Evolutionary conservation across 2,797 vertebrate genomes (phyloP), one percentile per base, ranked within the genome.

Genomic region (Mormyrus hasselquistii): DNA sequence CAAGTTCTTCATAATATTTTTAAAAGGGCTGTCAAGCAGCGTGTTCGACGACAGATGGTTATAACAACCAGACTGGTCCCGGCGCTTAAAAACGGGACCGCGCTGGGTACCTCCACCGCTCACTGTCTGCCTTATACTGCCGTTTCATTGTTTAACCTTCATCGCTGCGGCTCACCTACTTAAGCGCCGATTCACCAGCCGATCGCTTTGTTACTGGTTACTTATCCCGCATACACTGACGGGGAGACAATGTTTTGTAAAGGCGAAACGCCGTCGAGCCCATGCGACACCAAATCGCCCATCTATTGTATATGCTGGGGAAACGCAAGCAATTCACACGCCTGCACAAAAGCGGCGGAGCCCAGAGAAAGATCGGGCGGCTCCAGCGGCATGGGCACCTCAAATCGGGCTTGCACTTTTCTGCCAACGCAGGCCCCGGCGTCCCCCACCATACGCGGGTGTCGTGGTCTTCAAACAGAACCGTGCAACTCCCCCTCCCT

Each of bases 331-430:
- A 38, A 38, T 73, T 73, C 83, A 52, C 83, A 53, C 83, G 3
- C 83, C n/a, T 10, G 49, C 22, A 73, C 87, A 88, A 89, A 89
- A 88, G 89, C 89, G 47, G 25, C 57, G 79, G 12, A 65, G 89
- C 76, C 29, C 76, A 53, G 29, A 55, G 73, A 16, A 88, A 44
- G 87, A 50, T 69, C 55, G 86, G 79, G 62, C 87, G 62, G 38
- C 38, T 57, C 69, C n/a, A 88, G 29, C 88, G 82, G 90, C 88
- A 87, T 89, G 88, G 73, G 62, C 76, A 52, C 79, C 73, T 22
- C 49, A 57, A 38, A 57, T 85, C 82, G 29, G 50, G 41, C 57
- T 73, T n/a, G n/a, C 62, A 87, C 29, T 86, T 69, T 65, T 10
- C 4, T 65, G 38, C 85, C 44, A 29, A 34, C 19, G 34, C 49